phyloP scores from a whole-genome alignment of 2,888 invertebrate species.

The Ptycholaimellus sp. region DNA sequence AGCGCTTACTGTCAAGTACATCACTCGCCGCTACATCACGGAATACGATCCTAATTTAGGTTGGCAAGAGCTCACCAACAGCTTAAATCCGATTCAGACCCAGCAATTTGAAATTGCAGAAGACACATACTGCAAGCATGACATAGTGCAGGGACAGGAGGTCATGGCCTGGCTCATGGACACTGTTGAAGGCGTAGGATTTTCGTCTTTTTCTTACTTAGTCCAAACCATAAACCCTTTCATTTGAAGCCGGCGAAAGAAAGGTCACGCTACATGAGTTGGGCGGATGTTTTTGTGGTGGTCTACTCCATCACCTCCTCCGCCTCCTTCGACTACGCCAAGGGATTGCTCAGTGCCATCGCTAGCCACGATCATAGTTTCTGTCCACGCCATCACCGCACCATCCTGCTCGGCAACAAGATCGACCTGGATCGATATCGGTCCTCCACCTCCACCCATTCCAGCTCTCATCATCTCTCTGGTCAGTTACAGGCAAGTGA shows the following conservation, averaged over 20 bases:
- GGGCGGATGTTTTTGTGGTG: slow-evolving; percentile 28
- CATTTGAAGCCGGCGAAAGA: no score
- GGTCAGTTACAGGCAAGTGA: slow-evolving; percentile 5
- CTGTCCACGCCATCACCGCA: slow-evolving; percentile 19
- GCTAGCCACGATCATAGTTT: slow-evolving; percentile 18
- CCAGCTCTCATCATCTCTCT: no score
- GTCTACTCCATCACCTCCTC: slow-evolving; percentile 30
- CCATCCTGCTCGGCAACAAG: slow-evolving; percentile 28
- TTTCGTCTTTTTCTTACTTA: slow-evolving; percentile 8
- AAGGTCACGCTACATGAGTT: slow-evolving; percentile 25
- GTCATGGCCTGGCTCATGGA: slow-evolving; percentile 27
- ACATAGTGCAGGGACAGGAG: slow-evolving; percentile 25
- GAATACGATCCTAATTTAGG: slow-evolving; percentile 29
- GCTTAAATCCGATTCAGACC: no score
- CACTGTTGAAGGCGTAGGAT: slow-evolving; percentile 27
- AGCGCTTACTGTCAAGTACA: slow-evolving; percentile 30
- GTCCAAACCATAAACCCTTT: no score
- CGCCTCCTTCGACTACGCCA: slow-evolving; percentile 25
- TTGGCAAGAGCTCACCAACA: slow-evolving; percentile 11
- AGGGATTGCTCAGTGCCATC: slow-evolving; percentile 22
- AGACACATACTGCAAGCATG: slow-evolving; percentile 28
- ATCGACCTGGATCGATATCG: slow-evolving; percentile 29
- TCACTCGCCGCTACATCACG: slow-evolving; percentile 28
- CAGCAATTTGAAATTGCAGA: slow-evolving; percentile 16
- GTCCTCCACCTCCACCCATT: no score